A percentile compares a stretch with the other conserved stretches of the same genome.
Evolutionary conservation across 2,888 invertebrate genomes (phyloP).

Genomic region (Rhamnusium bicolor): DNA sequence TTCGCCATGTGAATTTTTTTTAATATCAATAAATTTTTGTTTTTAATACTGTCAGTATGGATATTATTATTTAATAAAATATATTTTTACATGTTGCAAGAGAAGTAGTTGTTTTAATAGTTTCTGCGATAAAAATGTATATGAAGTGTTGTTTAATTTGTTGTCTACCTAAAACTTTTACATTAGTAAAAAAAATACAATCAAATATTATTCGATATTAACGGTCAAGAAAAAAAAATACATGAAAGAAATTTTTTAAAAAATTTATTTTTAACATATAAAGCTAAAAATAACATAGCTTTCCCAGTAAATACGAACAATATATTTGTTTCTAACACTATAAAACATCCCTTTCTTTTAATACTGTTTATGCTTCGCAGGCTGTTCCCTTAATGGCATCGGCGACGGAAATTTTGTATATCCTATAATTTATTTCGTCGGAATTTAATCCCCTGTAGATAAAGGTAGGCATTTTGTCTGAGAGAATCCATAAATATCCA

Average conservation of each 20-base stretch:
- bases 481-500: constrained; percentile 82
- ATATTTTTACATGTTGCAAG: too few relatives aligned
- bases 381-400: constrained; percentile 70
- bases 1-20: too few relatives aligned
- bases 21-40: too few relatives aligned
- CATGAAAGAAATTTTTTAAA: background rate
- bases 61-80: too few relatives aligned
- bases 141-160: too few relatives aligned
- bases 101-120: too few relatives aligned
- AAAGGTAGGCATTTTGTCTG: constrained; percentile 84
- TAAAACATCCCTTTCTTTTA: background rate
- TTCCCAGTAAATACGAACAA: background rate
- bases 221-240: too few relatives aligned
- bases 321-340: constrained; percentile 4
- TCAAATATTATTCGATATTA: too few relatives aligned
- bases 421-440: constrained; percentile 79
- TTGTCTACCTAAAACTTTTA: too few relatives aligned
- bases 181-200: too few relatives aligned
- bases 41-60: too few relatives aligned
- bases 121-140: too few relatives aligned
- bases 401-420: constrained; percentile 69
- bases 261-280: constrained; percentile 5
- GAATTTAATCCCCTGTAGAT: constrained; percentile 78
- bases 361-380: constrained; percentile 61
- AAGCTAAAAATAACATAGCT: constrained; percentile 30